Base-by-base conservation (phyloP, 2,113 vertebrate species). In the Chionis minor region DNA sequence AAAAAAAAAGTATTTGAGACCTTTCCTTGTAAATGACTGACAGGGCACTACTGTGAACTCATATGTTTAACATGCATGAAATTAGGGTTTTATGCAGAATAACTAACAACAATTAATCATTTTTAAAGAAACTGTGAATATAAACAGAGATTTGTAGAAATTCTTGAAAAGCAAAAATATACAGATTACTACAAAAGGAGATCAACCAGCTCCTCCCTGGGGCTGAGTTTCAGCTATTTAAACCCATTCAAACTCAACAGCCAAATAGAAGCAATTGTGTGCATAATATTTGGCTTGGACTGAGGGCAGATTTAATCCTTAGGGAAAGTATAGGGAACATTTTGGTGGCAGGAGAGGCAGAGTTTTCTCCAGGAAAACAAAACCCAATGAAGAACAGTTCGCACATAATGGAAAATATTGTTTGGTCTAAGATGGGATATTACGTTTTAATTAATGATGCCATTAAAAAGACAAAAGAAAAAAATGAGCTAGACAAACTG, bases 61-160 rank as follows among this genome's bases (percentile, higher is more conserved):
- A 5, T 33, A 21, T 72, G 33, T 95, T 97, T 95, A 92, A 94
- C 94, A 92, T 81, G 67, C 89, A 92, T 90, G 52, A 94, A 97
- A 93, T 94, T 9, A 66, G 79, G 73, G 54, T 20, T 23, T 26
- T 91, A 96, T 87, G 93, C 82, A 93, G 92, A 95, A 78, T 45
- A 81, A 30, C 26, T 47, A 94, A 89, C 69, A 97, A 88, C 62
- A 94, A 92, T 95, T 81, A 92, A 91, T 89, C 27, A 74, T 92
- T 97, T 97, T 96, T 94, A 88, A 97, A 90, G 93, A 92, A 96
- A 85, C 38, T 58, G 5, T 87, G 56, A 88, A 92, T 95, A 65
- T 56, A 95, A 97, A 92, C 33, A 84, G 55, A 86, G 14, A 49
- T 80, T 87, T 91, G 81, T 77, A 86, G 71, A 94, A 93, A 97